These are phyloP conservation scores for Monochamus saltuarius DNA, from an alignment of 1,140 invertebrate species.

Conservation along the genomic window DNA sequence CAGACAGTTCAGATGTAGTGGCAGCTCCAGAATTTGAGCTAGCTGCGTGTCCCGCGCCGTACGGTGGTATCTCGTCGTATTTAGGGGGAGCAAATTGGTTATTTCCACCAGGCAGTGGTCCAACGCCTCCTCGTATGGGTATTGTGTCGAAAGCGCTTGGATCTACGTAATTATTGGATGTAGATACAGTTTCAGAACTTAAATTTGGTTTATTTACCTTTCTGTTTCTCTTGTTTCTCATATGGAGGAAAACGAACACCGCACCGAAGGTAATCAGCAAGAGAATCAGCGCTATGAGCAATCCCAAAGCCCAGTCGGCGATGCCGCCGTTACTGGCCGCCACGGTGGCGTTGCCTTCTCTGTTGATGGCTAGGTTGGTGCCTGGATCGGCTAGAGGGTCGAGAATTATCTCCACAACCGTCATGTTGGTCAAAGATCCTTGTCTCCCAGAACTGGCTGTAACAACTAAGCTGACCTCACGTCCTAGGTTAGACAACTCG, in stretches of 20 bases:
- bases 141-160: constrained; percentile 86
- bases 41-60: constrained; percentile 68
- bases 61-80: constrained; percentile 89
- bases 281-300: constrained; percentile 78
- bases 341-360: constrained; percentile 50
- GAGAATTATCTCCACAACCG: constrained; percentile 80
- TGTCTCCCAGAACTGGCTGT: constrained; percentile 85
- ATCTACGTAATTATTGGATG: constrained; percentile 78
- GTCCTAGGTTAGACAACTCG: constrained; percentile 61
- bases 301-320: constrained; percentile 83
- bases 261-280: constrained; percentile 79
- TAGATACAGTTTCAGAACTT: constrained; percentile 69
- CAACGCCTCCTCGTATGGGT: constrained; percentile 67
- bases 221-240: constrained; percentile 77
- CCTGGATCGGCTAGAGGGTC: constrained; percentile 66
- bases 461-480: constrained; percentile 76
- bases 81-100: constrained; percentile 84
- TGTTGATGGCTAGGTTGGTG: constrained; percentile 58
- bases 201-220: constrained; percentile 77
- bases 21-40: constrained; percentile 79
- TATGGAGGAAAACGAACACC: constrained; percentile 79
- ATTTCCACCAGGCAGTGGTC: constrained; percentile 54
- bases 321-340: constrained; percentile 66
- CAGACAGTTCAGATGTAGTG: constrained; percentile 86
- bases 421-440: constrained; percentile 81